A percentile compares a stretch with the other conserved stretches of the same genome.
phyloP scores from a whole-genome alignment of 2,888 invertebrate genomes.

The Neoitamus cyanurus region DNA sequence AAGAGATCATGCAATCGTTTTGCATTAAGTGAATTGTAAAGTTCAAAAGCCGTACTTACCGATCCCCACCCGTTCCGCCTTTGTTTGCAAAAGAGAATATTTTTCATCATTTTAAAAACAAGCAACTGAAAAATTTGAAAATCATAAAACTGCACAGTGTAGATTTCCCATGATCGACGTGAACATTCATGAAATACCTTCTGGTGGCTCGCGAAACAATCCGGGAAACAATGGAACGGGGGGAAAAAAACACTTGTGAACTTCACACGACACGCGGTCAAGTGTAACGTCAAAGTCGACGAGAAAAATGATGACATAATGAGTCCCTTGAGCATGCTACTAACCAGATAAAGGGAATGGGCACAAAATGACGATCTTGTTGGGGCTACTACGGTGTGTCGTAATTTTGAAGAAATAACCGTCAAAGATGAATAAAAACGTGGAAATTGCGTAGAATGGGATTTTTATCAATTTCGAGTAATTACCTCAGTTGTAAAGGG shows the following conservation, averaged over 20 bases:
- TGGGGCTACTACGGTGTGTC: not conserved
- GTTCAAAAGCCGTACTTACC: not conserved
- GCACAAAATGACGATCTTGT: not conserved
- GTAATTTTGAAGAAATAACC: not conserved
- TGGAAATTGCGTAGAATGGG: not conserved
- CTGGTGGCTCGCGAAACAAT: not conserved
- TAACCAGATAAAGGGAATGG: not conserved
- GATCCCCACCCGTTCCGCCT: not conserved
- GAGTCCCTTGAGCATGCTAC: slow-evolving; percentile 35
- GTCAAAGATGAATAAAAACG: not conserved
- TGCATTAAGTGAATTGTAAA: not conserved
- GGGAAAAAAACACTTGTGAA: not conserved
- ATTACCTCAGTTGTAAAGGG: not conserved
- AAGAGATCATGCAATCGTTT: not conserved
- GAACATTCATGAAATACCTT: not conserved
- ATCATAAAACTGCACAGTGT: not conserved
- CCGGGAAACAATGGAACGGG: not conserved
- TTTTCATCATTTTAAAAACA: not conserved
- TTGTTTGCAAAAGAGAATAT: not conserved
- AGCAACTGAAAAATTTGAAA: not conserved
- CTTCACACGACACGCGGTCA: slow-evolving; percentile 52
- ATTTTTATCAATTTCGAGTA: not conserved
- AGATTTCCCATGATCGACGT: slow-evolving; percentile 9
- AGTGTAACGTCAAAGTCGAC: slow-evolving; percentile 52
- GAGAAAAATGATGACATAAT: slow-evolving; percentile 52